Evolutionary conservation across 2,888 invertebrate species (phyloP).

Genomic region (Chrysolina haemoptera): DNA sequence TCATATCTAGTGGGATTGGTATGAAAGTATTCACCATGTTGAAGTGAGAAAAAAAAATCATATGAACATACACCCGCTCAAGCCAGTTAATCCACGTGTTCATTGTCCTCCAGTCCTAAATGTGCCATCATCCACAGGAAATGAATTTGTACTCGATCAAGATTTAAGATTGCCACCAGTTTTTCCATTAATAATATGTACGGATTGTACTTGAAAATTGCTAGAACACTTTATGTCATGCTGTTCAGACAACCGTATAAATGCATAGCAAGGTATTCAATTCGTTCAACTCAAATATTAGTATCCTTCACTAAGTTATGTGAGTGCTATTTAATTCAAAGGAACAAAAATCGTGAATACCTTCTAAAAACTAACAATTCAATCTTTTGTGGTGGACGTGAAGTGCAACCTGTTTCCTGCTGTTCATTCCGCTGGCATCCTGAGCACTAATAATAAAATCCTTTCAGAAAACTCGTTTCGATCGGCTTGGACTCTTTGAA

Average conservation of each 20-base stretch:
- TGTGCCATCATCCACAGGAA: background rate
- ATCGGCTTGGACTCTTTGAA: conserved; percentile 8
- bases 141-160: too few relatives aligned
- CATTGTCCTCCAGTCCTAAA: background rate
- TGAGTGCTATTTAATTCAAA: background rate
- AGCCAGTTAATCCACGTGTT: background rate
- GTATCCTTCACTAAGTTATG: background rate
- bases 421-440: background rate
- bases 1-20: too few relatives aligned
- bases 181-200: too few relatives aligned
- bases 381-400: background rate
- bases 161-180: too few relatives aligned
- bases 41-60: too few relatives aligned
- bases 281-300: background rate
- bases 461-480: conserved; percentile 12
- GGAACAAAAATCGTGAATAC: background rate
- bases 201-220: too few relatives aligned
- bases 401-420: conserved; percentile 8
- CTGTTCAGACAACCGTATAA: too few relatives aligned
- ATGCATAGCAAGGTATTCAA: too few relatives aligned
- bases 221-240: too few relatives aligned
- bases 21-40: too few relatives aligned
- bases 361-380: background rate
- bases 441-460: conserved; percentile 15
- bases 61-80: too few relatives aligned